Evolutionary conservation across 2,113 vertebrate species (phyloP).

Genomic region (Amazona guildingii): DNA sequence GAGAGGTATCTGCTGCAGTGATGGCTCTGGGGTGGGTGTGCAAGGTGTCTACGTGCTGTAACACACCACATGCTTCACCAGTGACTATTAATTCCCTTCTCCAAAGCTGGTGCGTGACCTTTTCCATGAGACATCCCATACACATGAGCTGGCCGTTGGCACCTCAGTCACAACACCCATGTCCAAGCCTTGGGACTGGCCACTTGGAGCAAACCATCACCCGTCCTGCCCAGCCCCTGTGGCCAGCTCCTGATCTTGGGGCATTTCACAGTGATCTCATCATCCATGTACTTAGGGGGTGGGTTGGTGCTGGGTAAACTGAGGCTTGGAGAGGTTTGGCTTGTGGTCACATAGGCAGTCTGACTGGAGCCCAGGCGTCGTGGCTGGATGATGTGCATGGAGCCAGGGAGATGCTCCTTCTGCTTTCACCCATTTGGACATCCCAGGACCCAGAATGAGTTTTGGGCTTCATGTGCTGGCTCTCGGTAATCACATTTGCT

Average conservation of each 20-base stretch:
- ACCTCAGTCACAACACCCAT: rapidly evolving
- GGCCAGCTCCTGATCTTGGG: rapidly evolving
- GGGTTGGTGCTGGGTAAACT: conserved; percentile 1
- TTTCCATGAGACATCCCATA: not conserved
- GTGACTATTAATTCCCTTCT: not conserved
- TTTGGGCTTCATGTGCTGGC: not conserved
- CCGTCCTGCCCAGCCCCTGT: not conserved
- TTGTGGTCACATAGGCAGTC: not conserved
- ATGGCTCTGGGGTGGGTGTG: not conserved
- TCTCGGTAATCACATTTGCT: conserved; percentile 2
- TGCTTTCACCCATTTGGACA: rapidly evolving
- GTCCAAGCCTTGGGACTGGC: not conserved
- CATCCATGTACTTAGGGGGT: not conserved
- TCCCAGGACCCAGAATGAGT: not conserved
- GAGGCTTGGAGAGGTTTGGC: conserved; percentile 16
- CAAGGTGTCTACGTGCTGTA: not conserved
- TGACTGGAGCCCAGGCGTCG: not conserved
- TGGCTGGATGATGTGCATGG: rapidly evolving
- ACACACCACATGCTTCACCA: not conserved
- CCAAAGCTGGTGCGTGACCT: not conserved
- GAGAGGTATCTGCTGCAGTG: not conserved
- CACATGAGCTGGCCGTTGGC: not conserved
- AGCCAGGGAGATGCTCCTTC: rapidly evolving
- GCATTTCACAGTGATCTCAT: not conserved
- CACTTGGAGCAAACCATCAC: not conserved